These are phyloP conservation scores for Madoqua kirkii DNA, from an alignment of 2,113 vertebrate species.

Conservation along the genomic window DNA sequence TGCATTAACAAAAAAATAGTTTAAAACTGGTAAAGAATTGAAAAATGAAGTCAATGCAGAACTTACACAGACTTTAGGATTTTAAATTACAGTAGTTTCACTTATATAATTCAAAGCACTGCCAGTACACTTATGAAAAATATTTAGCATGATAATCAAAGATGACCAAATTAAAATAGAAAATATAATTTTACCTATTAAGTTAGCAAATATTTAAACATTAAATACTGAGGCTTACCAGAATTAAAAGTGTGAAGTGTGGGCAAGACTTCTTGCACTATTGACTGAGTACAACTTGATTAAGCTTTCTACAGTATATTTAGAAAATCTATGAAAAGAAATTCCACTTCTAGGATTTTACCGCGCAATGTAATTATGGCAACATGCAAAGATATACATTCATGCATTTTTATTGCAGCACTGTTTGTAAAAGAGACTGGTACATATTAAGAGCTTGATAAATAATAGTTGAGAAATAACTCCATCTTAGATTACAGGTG, in stretches of 20 bases:
- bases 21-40: neutral
- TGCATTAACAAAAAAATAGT: constrained; percentile 9
- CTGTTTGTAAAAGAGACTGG: neutral
- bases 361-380: neutral
- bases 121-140: neutral
- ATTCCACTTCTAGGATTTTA: neutral
- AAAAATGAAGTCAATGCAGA: neutral
- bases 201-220: neutral
- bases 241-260: neutral
- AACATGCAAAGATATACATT: neutral
- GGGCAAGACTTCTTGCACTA: neutral
- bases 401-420: neutral
- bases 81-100: neutral
- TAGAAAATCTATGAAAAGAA: neutral
- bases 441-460: neutral
- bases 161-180: neutral
- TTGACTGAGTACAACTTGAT: neutral
- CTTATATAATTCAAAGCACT: neutral
- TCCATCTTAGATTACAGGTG: neutral
- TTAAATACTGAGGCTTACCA: neutral
- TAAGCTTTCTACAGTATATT: neutral
- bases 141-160: neutral
- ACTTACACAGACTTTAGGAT: neutral
- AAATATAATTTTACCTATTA: neutral
- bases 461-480: constrained; percentile 3